Evolutionary conservation across 2,888 invertebrate genomes (phyloP), one percentile per base, ranked within the genome.

Genomic region (Aelia acuminata): DNA sequence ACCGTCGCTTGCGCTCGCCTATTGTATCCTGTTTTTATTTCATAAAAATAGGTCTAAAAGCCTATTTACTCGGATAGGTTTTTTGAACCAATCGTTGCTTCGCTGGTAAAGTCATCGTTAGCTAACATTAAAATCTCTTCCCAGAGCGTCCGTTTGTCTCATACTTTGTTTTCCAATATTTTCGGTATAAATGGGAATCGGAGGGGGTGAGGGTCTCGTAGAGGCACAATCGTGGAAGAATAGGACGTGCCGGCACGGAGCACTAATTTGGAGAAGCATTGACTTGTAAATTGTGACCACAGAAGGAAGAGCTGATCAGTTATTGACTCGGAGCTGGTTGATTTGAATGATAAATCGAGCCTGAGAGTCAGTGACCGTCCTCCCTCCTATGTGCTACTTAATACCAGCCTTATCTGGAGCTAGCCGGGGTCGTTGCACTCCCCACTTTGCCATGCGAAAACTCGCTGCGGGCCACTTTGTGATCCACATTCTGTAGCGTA

Each of bases 221-320:
- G 26, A 11, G 11, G 26, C 26, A 57, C 57, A 57, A 57, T 57
- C 26, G 15, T 3, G 4, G 26, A 3, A 26, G n/a, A 57, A 3
- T 3, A 15, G 26, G n/a, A n/a, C 57, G 15, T 57, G 18, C 18
- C 63, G 18, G 35, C 31, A 70, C 63, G 35, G 63, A 70, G 20
- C 31, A 70, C 63, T 70, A 70, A 70, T 70, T 70, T 70, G 63
- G 63, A 80, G 80, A 80, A 80, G 80, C 80, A 80, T 80, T 80
- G 80, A 80, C 80, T 80, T 80, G 80, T 80, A 80, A 80, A 80
- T 80, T 39, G 80, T 2, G 80, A 47, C 22, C 7, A 43, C 1
- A 47, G 80, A 80, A 80, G 39, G 43, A 43, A 80, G 80, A 43
- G 43, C 22, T 13, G 80, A 80, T 39, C 80, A 80, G 43, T 80